Evolutionary conservation across 1,140 invertebrate species (phyloP), one percentile per base, ranked within the genome.

Genomic region (Apis mellifera): DNA sequence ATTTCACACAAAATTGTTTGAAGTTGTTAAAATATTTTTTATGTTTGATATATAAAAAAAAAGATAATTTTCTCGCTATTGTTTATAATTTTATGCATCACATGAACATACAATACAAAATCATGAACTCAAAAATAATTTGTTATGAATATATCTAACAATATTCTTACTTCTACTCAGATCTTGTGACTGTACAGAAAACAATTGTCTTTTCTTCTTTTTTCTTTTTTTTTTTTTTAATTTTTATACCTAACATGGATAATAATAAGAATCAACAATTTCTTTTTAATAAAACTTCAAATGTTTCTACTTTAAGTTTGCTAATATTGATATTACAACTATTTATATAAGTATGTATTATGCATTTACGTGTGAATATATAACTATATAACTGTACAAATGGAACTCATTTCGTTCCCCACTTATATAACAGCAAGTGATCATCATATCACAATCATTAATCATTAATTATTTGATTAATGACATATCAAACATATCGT

Each of bases 301-400:
- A 90, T 89, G 78, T 89, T 76, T 87, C 89, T 91, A 91, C 87
- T 85, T 89, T 89, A 86, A 82, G 89, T 90, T 84, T 74, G 32
- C 80, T 90, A 91, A 84, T 90, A 90, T 89, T 72, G 81, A 89
- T 88, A 89, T 89, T 86, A 87, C 83, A 86, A 89, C 71, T 88
- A 92, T 87, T 42, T 42, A 68, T 90, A 90, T 88, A 82, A 83
- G 75, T 86, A 89, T 89, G 84, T 85, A 86, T 85, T 89, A 89
- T 90, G 82, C 70, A 87, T 89, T 80, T 90, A 78, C 70, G 62
- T 89, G 84, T 88, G 78, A 83, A 83, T 87, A 82, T 86, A 78
- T 83, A 86, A 85, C 86, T 89, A 90, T 92, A 88, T 90, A 92
- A 90, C 90, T 93, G 90, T 93, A 93, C 92, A 93, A 62, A 77